These are phyloP conservation scores for Heliopora coerulea DNA, from an alignment of 92 coral and sea anemone species.

Conservation along the genomic window DNA sequence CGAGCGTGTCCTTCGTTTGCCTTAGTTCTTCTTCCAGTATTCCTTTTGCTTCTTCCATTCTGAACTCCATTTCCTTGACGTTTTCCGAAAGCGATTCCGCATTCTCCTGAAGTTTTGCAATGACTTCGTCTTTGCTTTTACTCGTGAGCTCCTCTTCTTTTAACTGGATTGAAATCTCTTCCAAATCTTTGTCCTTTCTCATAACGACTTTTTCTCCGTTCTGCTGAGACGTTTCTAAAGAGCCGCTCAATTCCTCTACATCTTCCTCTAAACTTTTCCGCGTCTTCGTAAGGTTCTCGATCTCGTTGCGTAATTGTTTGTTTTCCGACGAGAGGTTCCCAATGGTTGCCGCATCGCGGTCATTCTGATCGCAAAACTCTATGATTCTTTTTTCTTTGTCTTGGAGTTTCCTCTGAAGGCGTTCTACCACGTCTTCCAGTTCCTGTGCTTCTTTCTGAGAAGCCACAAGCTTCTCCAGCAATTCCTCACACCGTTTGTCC, in stretches of 20 bases:
- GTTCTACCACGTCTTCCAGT: neutral
- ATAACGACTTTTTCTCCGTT: slow-evolving; percentile 7
- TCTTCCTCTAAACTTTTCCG: slow-evolving; percentile 17
- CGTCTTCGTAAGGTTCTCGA: neutral
- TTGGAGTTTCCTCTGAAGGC: neutral
- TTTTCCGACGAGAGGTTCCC: slow-evolving; percentile 30
- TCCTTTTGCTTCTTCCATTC: slow-evolving; percentile 13
- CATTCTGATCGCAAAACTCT: slow-evolving; percentile 36
- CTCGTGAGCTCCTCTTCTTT: slow-evolving; percentile 12
- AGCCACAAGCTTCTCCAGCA: slow-evolving; percentile 26
- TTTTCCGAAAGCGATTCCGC: neutral
- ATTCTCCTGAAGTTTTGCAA: slow-evolving; percentile 16
- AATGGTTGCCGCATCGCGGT: slow-evolving; percentile 19
- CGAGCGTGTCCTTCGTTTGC: neutral
- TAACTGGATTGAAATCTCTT: neutral
- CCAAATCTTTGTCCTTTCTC: neutral
- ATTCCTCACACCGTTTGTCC: slow-evolving; percentile 37
- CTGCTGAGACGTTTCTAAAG: slow-evolving; percentile 3
- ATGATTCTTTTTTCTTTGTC: slow-evolving; percentile 21
- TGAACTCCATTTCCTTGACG: slow-evolving; percentile 21
- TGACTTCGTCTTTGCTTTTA: slow-evolving; percentile 24
- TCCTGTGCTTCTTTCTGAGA: slow-evolving; percentile 36
- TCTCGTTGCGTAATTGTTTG: neutral
- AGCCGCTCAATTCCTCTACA: slow-evolving; percentile 6
- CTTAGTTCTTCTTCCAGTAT: slow-evolving; percentile 10